Percentiles rank a stretch among this genome's conserved stretches.
Evolutionary conservation across 2,797 vertebrate genomes (phyloP).

Genomic region (Sebastes variabilis): DNA sequence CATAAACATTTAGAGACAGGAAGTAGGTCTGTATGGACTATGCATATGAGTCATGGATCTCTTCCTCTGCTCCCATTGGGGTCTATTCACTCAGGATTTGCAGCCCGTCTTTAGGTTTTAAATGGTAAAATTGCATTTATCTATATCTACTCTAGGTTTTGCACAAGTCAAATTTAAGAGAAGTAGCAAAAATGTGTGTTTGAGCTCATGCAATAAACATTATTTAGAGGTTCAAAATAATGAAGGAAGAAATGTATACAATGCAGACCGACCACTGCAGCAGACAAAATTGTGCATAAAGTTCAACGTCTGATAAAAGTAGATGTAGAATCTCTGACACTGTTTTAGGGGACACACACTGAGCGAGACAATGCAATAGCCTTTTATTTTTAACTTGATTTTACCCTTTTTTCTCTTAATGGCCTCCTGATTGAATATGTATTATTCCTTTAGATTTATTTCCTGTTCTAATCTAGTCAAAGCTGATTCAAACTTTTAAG

Average conservation of each 20-base stretch:
- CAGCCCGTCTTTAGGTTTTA: neutral
- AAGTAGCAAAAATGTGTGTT: neutral
- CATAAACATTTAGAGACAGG: neutral
- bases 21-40: neutral
- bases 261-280: neutral
- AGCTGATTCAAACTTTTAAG: neutral
- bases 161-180: neutral
- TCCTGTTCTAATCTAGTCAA: neutral
- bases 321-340: neutral
- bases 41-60: neutral
- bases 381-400: neutral
- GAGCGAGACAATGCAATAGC: neutral
- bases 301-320: neutral
- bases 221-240: neutral
- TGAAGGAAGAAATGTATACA: neutral
- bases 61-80: neutral
- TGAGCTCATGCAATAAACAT: neutral
- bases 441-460: neutral
- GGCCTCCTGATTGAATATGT: neutral
- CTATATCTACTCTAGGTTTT: neutral
- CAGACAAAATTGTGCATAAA: neutral
- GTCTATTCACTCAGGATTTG: neutral
- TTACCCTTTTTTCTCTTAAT: neutral
- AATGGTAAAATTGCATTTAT: neutral
- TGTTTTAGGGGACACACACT: neutral